Base-by-base conservation (phyloP, 2,888 invertebrate genomes). In the Dione juno region DNA sequence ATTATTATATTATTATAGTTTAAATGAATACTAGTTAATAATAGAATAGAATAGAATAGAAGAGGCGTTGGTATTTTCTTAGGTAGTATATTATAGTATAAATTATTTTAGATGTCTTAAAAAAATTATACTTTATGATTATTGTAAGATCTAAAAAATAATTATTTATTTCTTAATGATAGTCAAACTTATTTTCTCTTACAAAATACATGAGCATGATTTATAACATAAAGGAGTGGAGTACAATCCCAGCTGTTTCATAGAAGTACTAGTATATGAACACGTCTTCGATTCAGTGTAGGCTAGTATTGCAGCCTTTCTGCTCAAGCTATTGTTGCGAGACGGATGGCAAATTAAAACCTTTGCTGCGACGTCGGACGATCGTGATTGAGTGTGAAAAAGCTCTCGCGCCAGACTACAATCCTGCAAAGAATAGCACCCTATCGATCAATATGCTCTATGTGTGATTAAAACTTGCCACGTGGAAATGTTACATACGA, bases 361-460 rank as follows among this genome's bases (percentile, higher is more conserved):
- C 85, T 78, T 84, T 79, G 77, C 77, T 79, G 79, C 75, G 73
- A 74, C 74, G 77, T 76, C 74, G 72, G 76, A 75, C 76, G 76
- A 75, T 75, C 74, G 89, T 92, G 92, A 93, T 92, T 83, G 92
- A 92, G 92, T 89, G 89, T 89, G 89, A 91, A 88, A 88, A 86
- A 92, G 88, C 84, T 81, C 85, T 81, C 80, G 80, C 72, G 77
- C 77, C 79, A 77, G 88, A 88, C 89, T 88, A 87, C 84, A 78
- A 80, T 85, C 82, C 81, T 82, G 85, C 86, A 77, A 80, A 75
- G 80, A 78, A 77, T 77, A 72, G 74, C 65, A 65, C 74, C 68
- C 77, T 79, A 84, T 85, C 84, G 79, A 83, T 84, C 84, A 82
- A 79, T 69, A 67, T 71, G 72, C 77, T 76, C 79, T 81, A 80